Percentiles rank a stretch among this genome's conserved stretches.
Evolutionary conservation across 1,140 invertebrate genomes (phyloP).

Genomic region (Popillia japonica): DNA sequence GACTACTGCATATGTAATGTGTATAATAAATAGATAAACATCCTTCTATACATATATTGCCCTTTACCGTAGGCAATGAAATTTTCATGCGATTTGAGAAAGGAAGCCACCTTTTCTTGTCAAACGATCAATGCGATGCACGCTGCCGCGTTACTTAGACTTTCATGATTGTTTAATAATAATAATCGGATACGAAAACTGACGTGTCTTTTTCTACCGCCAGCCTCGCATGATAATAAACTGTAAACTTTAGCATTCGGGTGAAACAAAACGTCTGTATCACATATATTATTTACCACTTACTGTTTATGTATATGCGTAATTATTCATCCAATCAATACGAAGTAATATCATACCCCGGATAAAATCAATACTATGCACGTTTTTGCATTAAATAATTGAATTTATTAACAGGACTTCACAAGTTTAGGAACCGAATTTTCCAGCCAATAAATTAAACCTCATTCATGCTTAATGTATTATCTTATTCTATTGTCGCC

Average conservation of each 20-base stretch:
- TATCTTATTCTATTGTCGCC: background rate
- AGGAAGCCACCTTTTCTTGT: constrained; percentile 25
- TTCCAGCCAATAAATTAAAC: constrained; percentile 4
- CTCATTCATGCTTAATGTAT: background rate
- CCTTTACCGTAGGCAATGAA: background rate
- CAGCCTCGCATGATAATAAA: background rate
- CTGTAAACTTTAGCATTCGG: background rate
- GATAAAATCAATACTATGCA: too few relatives aligned
- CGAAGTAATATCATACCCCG: too few relatives aligned
- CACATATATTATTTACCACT: too few relatives aligned
- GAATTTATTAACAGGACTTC: too few relatives aligned
- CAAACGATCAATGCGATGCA: constrained; percentile 12
- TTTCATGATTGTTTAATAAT: constrained; percentile 26
- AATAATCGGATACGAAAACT: background rate
- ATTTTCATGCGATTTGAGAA: constrained; percentile 25
- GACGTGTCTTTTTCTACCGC: constrained; percentile 5
- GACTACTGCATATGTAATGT: constrained; percentile 27
- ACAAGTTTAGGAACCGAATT: background rate
- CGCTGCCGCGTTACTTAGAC: background rate
- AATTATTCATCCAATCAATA: too few relatives aligned
- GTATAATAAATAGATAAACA: constrained; percentile 14
- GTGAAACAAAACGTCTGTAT: too few relatives aligned
- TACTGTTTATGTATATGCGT: too few relatives aligned
- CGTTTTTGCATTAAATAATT: too few relatives aligned
- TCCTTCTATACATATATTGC: background rate